These are phyloP conservation scores for Pomacea canaliculata DNA, from an alignment of 2,888 invertebrate genomes.

Conservation along the genomic window DNA sequence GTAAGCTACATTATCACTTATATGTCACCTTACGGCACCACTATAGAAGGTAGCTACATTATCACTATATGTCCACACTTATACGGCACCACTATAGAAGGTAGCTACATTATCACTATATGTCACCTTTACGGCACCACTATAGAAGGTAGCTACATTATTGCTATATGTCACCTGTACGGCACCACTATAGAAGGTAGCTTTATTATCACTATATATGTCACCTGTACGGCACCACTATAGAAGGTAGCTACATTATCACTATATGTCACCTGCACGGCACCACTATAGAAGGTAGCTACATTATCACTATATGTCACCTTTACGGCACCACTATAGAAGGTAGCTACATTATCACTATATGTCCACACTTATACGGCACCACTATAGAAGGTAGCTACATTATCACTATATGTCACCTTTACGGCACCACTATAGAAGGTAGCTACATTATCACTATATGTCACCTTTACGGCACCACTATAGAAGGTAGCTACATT, in stretches of 20 bases:
- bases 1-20: too few species aligned
- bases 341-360: constrained; percentile 8
- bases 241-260: constrained; percentile 21
- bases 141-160: too few species aligned
- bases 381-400: constrained; percentile 25
- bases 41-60: constrained; percentile 20
- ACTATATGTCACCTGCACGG: constrained; percentile 3
- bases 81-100: too few species aligned
- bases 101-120: too few species aligned
- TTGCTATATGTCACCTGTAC: not conserved
- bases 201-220: not conserved
- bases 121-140: too few species aligned
- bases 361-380: constrained; percentile 3
- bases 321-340: constrained; percentile 25
- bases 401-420: not conserved
- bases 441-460: constrained; percentile 7
- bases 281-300: constrained; percentile 27
- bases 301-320: not conserved
- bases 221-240: constrained; percentile 16
- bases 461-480: constrained; percentile 13
- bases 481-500: constrained; percentile 21
- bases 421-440: constrained; percentile 24
- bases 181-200: constrained; percentile 28
- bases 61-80: not conserved
- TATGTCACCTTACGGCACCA: constrained; percentile 11